These are phyloP conservation scores for silkworm (Bombyx mori) DNA, from an alignment of 1,140 invertebrate genomes.

Conservation along the genomic window DNA sequence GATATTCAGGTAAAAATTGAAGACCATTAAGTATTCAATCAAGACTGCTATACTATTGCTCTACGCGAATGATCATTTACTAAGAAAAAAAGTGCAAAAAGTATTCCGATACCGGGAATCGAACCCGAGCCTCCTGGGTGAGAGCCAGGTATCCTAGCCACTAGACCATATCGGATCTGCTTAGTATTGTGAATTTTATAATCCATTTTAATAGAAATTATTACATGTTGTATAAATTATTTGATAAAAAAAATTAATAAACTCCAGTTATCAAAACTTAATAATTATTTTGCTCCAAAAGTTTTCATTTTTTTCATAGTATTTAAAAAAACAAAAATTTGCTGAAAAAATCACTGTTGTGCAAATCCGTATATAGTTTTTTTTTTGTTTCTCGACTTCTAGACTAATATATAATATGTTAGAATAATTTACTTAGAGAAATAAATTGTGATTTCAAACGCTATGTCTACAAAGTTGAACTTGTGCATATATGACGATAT, in stretches of 20 bases:
- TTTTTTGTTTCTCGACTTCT: too few relatives aligned
- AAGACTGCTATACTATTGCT: background rate
- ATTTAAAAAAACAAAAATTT: too few relatives aligned
- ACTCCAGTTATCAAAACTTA: too few relatives aligned
- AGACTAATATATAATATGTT: too few relatives aligned
- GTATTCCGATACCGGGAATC: constrained; percentile 53
- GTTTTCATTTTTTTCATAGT: too few relatives aligned
- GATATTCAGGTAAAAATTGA: constrained; percentile 45
- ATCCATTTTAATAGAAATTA: background rate
- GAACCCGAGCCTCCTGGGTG: constrained; percentile 48
- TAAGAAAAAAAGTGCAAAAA: constrained; percentile 15
- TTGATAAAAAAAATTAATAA: background rate
- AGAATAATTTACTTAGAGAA: too few relatives aligned
- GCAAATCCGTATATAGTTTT: too few relatives aligned
- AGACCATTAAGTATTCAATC: background rate
- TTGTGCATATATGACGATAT: too few relatives aligned
- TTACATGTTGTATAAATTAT: constrained; percentile 1
- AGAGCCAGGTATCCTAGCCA: constrained; percentile 43
- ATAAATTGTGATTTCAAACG: too few relatives aligned
- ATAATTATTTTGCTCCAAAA: too few relatives aligned
- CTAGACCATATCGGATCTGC: constrained; percentile 41
- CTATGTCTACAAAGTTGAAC: too few relatives aligned
- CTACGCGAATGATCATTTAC: constrained; percentile 10
- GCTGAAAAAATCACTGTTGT: too few relatives aligned
- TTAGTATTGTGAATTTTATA: background rate